A percentile compares a stretch with the other conserved stretches of the same genome.
Conservation (phyloP, 2,113 vertebrate genomes). For the Charadrius vociferus region DNA sequence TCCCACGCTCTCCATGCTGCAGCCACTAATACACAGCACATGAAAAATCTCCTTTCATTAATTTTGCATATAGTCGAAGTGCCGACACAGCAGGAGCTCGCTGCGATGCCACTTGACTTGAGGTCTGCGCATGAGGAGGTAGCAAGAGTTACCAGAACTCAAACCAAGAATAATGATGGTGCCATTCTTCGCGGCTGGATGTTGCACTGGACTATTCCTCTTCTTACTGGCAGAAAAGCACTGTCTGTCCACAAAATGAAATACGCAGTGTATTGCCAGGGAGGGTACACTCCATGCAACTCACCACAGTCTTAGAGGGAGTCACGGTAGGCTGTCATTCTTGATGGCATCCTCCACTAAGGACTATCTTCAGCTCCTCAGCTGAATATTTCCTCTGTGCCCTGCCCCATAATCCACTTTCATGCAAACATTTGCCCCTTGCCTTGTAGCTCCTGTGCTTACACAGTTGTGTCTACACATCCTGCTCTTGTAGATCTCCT, state of each 20-base stretch:
- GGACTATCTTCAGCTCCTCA: not conserved
- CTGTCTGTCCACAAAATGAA: not conserved
- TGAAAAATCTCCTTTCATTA: not conserved
- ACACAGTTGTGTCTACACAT: not conserved
- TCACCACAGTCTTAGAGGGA: not conserved
- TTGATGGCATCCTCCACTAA: not conserved
- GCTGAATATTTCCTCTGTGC: not conserved
- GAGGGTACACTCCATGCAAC: not conserved
- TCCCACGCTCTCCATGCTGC: not conserved
- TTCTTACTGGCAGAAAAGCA: not conserved
- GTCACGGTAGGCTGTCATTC: not conserved
- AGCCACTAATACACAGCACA: not conserved
- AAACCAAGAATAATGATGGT: not conserved
- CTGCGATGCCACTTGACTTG: not conserved
- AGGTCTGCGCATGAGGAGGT: fast-evolving
- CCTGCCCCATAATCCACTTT: not conserved
- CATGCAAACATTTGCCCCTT: not conserved
- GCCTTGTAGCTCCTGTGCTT: not conserved
- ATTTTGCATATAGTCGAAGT: not conserved
- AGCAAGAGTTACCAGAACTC: not conserved
- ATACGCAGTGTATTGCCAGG: not conserved
- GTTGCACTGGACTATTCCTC: not conserved
- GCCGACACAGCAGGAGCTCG: not conserved
- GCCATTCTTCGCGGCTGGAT: not conserved
- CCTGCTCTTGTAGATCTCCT: not conserved